Evolutionary conservation across 1,140 invertebrate species (phyloP).

Genomic region (Philotrypesis tridentata): DNA sequence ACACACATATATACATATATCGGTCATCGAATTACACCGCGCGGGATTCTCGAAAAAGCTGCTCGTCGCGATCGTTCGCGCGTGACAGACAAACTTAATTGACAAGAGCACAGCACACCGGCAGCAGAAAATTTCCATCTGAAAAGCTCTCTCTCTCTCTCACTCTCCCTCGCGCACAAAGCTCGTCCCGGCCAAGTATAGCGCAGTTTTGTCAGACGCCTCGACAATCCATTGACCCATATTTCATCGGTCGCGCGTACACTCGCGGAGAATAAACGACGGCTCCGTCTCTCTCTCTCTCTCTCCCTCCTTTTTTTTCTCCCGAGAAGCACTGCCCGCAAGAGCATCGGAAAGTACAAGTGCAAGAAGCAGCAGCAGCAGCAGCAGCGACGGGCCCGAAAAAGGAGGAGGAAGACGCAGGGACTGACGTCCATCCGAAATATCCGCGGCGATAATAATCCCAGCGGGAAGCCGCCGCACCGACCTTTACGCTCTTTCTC

Average conservation of each 20-base stretch:
- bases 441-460: slow-evolving; percentile 41
- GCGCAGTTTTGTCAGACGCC: not conserved
- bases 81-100: not conserved
- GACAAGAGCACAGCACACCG: not conserved
- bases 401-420: not conserved
- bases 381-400: not conserved
- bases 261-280: not conserved
- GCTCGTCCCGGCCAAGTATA: no score
- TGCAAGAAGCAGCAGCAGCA: no score
- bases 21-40: not conserved
- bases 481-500: not conserved
- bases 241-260: not conserved
- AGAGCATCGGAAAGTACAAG: no score
- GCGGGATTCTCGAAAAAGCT: not conserved
- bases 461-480: slow-evolving; percentile 22
- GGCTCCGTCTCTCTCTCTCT: no score
- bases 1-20: no score
- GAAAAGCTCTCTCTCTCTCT: not conserved
- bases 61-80: no score
- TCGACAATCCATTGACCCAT: slow-evolving; percentile 28
- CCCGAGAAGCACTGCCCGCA: no score
- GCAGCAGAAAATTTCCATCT: not conserved
- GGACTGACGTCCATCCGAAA: slow-evolving; percentile 28
- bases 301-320: no score
- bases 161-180: not conserved